Base-by-base conservation (phyloP, 2,797 vertebrate species). In the Lindbergichthys nudifrons region DNA sequence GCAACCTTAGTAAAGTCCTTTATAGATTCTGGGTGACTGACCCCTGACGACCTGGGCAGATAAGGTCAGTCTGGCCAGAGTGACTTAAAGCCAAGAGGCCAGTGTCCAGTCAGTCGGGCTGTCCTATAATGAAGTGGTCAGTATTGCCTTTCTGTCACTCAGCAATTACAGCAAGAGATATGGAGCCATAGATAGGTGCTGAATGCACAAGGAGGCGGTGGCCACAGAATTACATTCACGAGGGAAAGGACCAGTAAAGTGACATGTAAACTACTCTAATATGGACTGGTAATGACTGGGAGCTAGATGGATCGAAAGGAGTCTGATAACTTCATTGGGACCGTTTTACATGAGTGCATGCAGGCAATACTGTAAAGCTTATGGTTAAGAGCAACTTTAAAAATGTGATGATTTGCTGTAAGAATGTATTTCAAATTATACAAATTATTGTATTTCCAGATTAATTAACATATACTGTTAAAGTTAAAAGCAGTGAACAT, bases 91-190 rank as follows among this genome's bases (percentile, higher is more conserved):
- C 84, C 78, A 92, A 91, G 91, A 91, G 93, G 94, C 92, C 86
- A 92, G 93, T 83, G 92, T 94, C 94, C 92, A 90, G 92, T 94
- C 95, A 92, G 93, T 93, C 84, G 91, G 89, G 93, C 95, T 93
- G 90, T 93, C 79, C 87, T 90, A 94, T 97, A 97, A 98, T 97
- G 95, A 98, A 97, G 96, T 96, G 95, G 94, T 96, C 95, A 94
- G 94, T 96, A 97, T 97, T 96, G 97, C 96, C 95, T 97, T 97
- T 97, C 97, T 98, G 97, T 97, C 97, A 97, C 94, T 97, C 94
- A 94, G 93, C 92, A 93, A 95, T 95, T 95, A 95, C 83, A 67
- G 83, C 23, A 84, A 93, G 90, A 94, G 92, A 94, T 94, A 94
- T 92, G 90, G 90, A 83, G 85, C 84, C 75, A 84, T 83, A 90